Conservation (phyloP, 2,888 invertebrate genomes). For the Hirtodrosophila trivittata region DNA sequence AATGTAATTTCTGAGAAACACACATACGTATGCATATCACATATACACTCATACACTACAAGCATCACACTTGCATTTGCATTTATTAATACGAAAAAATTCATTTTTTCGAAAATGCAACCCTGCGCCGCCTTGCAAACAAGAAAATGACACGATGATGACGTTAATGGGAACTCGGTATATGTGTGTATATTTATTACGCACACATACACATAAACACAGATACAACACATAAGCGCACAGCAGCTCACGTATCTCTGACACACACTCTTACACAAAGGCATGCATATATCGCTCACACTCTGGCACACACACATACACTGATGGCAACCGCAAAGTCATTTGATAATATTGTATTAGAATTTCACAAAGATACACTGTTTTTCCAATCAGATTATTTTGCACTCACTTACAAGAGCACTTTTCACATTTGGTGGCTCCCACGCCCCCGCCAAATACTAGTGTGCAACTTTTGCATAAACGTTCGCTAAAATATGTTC, state of each 20-base stretch:
- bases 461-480: constrained; percentile 53
- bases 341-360: constrained; percentile 75
- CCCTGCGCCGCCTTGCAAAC: constrained; percentile 71
- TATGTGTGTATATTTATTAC: constrained; percentile 63
- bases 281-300: constrained; percentile 33
- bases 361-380: constrained; percentile 71
- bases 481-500: constrained; percentile 66
- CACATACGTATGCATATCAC: constrained; percentile 15
- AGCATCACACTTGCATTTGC: constrained; percentile 46
- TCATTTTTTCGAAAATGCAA: constrained; percentile 64
- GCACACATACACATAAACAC: constrained; percentile 43
- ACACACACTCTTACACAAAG: constrained; percentile 30
- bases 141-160: constrained; percentile 82
- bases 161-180: constrained; percentile 80
- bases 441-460: constrained; percentile 21
- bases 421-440: constrained; percentile 22
- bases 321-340: constrained; percentile 71
- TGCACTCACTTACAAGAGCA: constrained; percentile 15
- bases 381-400: constrained; percentile 60
- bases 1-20: constrained; percentile 31
- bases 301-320: constrained; percentile 42
- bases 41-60: constrained; percentile 16
- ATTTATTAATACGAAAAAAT: constrained; percentile 62
- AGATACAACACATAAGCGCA: constrained; percentile 51
- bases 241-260: constrained; percentile 54